Conservation (phyloP, 2,113 vertebrate species). For the Lagopus leucura region DNA sequence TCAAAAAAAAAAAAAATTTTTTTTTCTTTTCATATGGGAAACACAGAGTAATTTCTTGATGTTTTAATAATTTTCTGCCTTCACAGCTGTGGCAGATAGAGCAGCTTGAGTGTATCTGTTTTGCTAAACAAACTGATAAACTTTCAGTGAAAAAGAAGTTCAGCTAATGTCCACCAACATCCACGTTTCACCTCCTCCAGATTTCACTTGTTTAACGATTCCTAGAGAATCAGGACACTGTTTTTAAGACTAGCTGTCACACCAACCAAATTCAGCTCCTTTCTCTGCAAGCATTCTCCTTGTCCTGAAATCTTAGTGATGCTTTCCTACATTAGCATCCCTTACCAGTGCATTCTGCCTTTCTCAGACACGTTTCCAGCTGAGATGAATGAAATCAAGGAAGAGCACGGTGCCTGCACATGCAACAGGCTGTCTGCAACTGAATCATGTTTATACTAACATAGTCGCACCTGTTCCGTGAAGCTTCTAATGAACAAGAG, state of each 20-base stretch:
- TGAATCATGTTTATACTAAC: neutral
- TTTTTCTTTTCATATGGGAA: neutral
- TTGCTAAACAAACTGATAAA: neutral
- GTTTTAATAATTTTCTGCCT: neutral
- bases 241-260: slow-evolving; percentile 12
- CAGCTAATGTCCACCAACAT: neutral
- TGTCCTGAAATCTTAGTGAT: neutral
- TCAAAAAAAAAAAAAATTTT: neutral
- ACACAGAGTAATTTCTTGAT: neutral
- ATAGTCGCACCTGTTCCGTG: neutral
- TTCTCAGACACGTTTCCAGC: neutral
- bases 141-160: neutral
- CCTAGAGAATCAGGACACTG: neutral
- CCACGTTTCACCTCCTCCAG: neutral
- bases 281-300: neutral
- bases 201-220: neutral
- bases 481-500: neutral
- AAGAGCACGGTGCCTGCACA: neutral
- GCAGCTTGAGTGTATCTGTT: neutral
- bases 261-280: neutral
- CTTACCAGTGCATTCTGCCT: neutral
- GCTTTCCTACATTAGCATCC: neutral
- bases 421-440: neutral
- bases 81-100: neutral
- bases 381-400: slow-evolving; percentile 8